Percentiles rank a stretch among this genome's conserved stretches.
phyloP scores from a whole-genome alignment of 2,797 vertebrate genomes.

The Cephalopachus bancanus region DNA sequence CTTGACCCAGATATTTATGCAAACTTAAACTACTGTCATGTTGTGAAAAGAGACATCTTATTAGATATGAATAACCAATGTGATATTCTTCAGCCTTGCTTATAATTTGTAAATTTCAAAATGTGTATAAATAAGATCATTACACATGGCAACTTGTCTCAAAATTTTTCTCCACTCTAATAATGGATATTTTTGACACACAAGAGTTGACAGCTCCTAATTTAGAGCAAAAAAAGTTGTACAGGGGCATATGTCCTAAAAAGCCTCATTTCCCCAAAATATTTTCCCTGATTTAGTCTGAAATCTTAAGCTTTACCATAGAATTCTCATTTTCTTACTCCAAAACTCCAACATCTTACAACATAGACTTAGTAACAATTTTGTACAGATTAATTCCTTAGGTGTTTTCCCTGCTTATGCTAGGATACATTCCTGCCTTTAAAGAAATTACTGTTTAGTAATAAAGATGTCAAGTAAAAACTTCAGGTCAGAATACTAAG shows the following conservation, averaged over 20 bases:
- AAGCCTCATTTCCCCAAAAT: neutral
- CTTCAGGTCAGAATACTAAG: neutral
- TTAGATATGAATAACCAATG: neutral
- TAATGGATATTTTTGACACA: neutral
- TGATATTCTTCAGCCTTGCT: neutral
- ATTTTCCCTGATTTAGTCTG: neutral
- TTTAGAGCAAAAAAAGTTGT: conserved; percentile 9
- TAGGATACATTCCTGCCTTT: neutral
- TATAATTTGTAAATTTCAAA: neutral
- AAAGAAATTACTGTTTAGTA: neutral
- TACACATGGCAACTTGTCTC: neutral
- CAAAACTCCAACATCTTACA: neutral
- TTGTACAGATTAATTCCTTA: neutral
- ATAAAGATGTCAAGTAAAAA: neutral
- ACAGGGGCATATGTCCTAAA: neutral
- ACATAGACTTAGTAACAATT: neutral
- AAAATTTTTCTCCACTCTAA: neutral
- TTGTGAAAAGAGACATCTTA: neutral
- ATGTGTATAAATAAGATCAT: neutral
- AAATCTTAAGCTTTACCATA: neutral
- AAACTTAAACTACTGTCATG: neutral
- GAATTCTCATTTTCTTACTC: neutral
- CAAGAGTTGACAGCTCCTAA: neutral
- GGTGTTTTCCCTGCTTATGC: neutral
- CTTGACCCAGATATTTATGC: neutral